These are phyloP conservation scores for Mus pahari DNA, from an alignment of 2,113 vertebrate species.

Conservation along the genomic window DNA sequence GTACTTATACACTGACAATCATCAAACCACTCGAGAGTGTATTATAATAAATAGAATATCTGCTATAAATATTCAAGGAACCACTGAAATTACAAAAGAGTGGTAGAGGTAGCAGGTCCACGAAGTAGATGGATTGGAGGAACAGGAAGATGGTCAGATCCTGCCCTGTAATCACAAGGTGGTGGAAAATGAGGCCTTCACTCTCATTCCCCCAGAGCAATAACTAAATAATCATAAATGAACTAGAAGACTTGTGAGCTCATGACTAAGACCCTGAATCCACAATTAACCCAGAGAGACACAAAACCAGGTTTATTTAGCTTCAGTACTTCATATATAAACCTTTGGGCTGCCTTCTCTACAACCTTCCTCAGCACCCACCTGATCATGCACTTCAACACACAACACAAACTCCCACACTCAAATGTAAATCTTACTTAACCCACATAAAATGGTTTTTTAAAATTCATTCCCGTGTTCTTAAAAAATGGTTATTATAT, in stretches of 20 bases:
- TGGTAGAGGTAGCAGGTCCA: not conserved
- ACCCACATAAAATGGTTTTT: not conserved
- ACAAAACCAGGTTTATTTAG: not conserved
- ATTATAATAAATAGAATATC: not conserved
- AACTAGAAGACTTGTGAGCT: not conserved
- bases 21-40: not conserved
- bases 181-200: not conserved
- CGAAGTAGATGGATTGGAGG: not conserved
- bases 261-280: not conserved
- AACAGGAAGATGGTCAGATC: not conserved
- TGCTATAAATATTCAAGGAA: not conserved
- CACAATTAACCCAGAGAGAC: not conserved
- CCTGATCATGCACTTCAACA: not conserved
- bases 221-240: not conserved
- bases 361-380: not conserved
- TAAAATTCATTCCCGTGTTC: not conserved
- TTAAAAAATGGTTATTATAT: not conserved
- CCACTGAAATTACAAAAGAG: not conserved
- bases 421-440: not conserved
- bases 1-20: not conserved
- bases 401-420: not conserved
- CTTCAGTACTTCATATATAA: not conserved
- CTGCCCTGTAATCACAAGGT: not conserved
- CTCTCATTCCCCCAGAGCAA: fast-evolving
- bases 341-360: not conserved